Evolutionary conservation across 2,113 vertebrate genomes (phyloP).

Genomic region (Charadrius vociferus): DNA sequence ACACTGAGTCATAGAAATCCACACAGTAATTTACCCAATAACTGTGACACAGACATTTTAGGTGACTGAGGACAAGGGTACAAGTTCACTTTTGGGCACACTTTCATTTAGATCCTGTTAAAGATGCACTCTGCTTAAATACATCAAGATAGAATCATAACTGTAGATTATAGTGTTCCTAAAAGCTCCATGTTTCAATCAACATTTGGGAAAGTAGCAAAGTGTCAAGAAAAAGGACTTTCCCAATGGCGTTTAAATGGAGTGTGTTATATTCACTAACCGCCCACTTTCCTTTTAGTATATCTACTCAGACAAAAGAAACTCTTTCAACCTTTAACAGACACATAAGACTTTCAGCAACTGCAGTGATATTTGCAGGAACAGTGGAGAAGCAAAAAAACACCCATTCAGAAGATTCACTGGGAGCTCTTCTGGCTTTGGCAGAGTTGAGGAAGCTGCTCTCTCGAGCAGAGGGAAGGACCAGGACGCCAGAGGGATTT

Average conservation of each 20-base stretch:
- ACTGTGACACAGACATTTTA: neutral
- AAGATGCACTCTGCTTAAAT: neutral
- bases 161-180: neutral
- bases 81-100: neutral
- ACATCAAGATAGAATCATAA: neutral
- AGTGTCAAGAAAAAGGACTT: neutral
- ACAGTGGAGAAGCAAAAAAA: rapidly evolving
- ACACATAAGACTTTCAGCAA: neutral
- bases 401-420: neutral
- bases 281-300: neutral
- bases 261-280: too few relatives aligned
- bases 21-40: neutral
- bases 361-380: neutral
- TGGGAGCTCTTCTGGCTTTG: neutral
- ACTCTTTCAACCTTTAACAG: neutral
- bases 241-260: neutral
- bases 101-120: neutral
- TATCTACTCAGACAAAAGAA: neutral
- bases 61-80: neutral
- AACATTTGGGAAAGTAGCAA: neutral
- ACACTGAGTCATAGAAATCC: neutral
- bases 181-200: neutral
- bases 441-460: neutral
- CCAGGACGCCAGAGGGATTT: rapidly evolving
- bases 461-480: rapidly evolving